Percentiles rank a stretch among this genome's conserved stretches.
Conservation (phyloP, 2,797 vertebrate species). For the Morelia viridis region DNA sequence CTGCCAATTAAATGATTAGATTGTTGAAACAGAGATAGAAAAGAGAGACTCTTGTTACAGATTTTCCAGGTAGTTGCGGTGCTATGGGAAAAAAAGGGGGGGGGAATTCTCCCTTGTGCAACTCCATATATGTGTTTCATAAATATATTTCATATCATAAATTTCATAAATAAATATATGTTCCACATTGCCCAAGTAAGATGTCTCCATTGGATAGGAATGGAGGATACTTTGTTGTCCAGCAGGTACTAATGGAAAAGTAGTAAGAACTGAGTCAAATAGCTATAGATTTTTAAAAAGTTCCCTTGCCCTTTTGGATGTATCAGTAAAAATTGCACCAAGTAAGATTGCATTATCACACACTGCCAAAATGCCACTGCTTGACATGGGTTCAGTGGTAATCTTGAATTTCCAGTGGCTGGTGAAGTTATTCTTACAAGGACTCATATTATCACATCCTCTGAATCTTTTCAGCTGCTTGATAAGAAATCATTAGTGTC, state of each 20-base stretch:
- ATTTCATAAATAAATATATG: neutral
- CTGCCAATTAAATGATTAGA: slow-evolving; percentile 74
- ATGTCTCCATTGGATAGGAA: neutral
- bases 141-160: no score
- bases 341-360: neutral
- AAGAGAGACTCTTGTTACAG: slow-evolving; percentile 53
- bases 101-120: neutral
- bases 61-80: slow-evolving; percentile 58
- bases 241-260: neutral
- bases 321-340: slow-evolving; percentile 15
- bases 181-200: slow-evolving; percentile 38
- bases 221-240: slow-evolving; percentile 22
- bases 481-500: slow-evolving; percentile 50
- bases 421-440: slow-evolving; percentile 24
- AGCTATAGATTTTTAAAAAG: neutral
- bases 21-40: slow-evolving; percentile 60
- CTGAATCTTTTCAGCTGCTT: slow-evolving; percentile 23
- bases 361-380: neutral
- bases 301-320: slow-evolving; percentile 8
- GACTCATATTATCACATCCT: slow-evolving; percentile 28
- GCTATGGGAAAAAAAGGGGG: neutral
- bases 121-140: neutral
- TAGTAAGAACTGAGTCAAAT: neutral
- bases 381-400: neutral
- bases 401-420: slow-evolving; percentile 21